These are phyloP conservation scores for Lepus timidus DNA, from an alignment of 2,113 vertebrate species.

Conservation along the genomic window DNA sequence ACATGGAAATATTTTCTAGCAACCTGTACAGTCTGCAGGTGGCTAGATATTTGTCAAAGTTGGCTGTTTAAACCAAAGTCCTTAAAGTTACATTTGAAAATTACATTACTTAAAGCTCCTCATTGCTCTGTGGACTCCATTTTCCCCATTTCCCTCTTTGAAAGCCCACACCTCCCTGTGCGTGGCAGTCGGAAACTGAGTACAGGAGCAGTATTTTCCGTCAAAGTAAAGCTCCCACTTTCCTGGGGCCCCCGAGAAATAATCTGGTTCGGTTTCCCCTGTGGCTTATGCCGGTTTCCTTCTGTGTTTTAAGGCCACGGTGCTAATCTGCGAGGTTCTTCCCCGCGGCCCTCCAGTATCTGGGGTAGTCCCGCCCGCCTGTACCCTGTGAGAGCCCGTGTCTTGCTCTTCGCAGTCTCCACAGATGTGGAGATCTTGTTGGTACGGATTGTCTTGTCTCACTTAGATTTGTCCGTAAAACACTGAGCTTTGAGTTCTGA, in stretches of 20 bases:
- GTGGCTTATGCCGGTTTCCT: neutral
- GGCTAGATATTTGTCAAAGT: neutral
- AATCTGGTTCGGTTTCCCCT: neutral
- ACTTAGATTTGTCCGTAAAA: neutral
- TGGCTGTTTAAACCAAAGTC: neutral
- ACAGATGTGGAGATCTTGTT: neutral
- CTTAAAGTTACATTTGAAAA: neutral
- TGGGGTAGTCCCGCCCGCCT: neutral
- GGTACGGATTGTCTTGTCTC: neutral
- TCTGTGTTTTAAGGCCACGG: neutral
- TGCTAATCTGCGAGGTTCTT: neutral
- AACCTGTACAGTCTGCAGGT: neutral
- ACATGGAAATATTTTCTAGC: neutral
- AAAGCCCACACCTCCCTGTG: neutral
- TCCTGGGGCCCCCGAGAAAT: neutral
- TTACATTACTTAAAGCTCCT: neutral
- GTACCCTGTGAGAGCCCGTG: neutral
- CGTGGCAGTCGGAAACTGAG: neutral
- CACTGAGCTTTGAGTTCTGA: neutral
- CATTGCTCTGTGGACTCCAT: neutral
- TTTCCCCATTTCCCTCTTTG: neutral
- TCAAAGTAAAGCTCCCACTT: neutral
- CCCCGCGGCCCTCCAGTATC: rapidly evolving
- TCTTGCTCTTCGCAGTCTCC: neutral
- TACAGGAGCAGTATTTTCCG: neutral